These are phyloP conservation scores for Podocnemis expansa DNA, from an alignment of 2,113 vertebrate genomes.

Conservation along the genomic window DNA sequence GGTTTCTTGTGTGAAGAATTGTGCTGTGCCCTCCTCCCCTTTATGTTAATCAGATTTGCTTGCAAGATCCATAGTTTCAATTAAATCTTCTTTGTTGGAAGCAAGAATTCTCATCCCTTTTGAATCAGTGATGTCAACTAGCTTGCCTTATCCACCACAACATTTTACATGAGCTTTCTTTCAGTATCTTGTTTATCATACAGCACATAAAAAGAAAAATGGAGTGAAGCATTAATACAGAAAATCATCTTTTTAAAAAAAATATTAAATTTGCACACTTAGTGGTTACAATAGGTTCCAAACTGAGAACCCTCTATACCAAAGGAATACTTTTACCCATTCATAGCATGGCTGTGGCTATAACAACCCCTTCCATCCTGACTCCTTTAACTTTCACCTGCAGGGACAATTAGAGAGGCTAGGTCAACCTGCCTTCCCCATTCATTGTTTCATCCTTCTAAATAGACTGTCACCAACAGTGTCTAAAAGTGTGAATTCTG, in stretches of 20 bases:
- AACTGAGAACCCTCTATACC: neutral
- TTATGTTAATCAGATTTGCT: neutral
- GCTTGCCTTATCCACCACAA: neutral
- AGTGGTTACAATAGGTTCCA: neutral
- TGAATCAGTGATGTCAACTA: neutral
- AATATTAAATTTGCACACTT: neutral
- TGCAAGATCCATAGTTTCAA: rapidly evolving
- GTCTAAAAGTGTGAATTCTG: neutral
- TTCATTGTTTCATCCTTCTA: neutral
- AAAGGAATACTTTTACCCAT: neutral
- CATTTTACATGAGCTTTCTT: rapidly evolving
- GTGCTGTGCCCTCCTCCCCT: neutral
- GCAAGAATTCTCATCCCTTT: neutral
- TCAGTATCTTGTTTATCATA: rapidly evolving
- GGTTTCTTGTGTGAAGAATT: neutral
- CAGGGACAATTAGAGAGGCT: neutral
- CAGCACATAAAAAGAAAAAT: rapidly evolving
- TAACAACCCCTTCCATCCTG: neutral
- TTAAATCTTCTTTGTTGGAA: neutral
- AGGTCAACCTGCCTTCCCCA: neutral
- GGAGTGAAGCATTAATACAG: neutral
- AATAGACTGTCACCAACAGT: neutral
- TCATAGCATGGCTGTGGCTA: neutral
- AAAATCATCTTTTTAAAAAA: neutral
- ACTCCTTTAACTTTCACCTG: neutral